Evolutionary conservation across 2,888 invertebrate genomes (phyloP), one percentile per base, ranked within the genome.

Genomic region (Pterostichus niger): DNA sequence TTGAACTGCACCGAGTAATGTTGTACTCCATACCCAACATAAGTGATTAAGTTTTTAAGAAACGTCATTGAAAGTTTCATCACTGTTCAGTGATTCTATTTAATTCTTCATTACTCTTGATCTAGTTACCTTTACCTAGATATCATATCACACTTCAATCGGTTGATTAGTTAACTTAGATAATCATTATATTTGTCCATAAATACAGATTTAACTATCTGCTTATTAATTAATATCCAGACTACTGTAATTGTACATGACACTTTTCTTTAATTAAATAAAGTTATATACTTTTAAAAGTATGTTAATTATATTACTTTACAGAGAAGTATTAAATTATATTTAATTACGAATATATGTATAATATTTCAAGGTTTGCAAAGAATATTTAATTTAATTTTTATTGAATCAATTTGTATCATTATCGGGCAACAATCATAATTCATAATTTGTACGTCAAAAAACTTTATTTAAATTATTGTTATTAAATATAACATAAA

Each of bases 101-200:
- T 4, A 71, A 71, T 71, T 17, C 68, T 44, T 71, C 68, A 44
- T 44, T 71, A 71, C 44, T 71, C 68, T 71, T 71, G 68, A 71
- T 71, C 68, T 44, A 71, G 68, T 71, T 71, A 71, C 68, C 68
- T 71, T 71, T 71, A 71, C 68, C 68, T 71, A 71, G 15, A 71
- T 71, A 64, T 35, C 64, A 64, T 33, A 33, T 11, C 35, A 13
- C 64, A 49, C 49, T 49, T 49, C 49, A 49, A 49, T 49, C 10
- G 49, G 49, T 49, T 49, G 1, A 1, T 44, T 49, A 49, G 49
- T n/a, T 49, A 6, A 49, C 49, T 49, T 49, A 49, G 49, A 49
- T 49, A 49, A 49, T 49, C 5, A 49, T 49, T 49, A 49, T 3
- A 49, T 49, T 10, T 49, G 49, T 49, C 49, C 49, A 49, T 49